Evolutionary conservation across 1,140 invertebrate species (phyloP), one percentile per base, ranked within the genome.

Genomic region (Daktulosphaira vitifoliae): DNA sequence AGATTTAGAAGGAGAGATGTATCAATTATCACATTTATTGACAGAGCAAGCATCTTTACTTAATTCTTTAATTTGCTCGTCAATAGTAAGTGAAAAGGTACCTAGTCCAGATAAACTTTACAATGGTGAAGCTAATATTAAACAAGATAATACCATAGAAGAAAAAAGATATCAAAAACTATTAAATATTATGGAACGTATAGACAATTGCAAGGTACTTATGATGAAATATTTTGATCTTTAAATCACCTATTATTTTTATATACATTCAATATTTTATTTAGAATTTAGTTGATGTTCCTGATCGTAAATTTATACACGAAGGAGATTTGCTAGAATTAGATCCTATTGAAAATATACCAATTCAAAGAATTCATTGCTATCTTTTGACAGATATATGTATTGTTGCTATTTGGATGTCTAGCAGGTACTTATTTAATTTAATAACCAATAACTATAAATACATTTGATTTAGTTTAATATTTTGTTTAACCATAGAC

Each of bases 1-100:
- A 89, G 88, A 96, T 80, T 78, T 99, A 66, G 96, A 98, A 78
- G 90, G 91, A 69, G 96, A 99, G 80, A 98, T 99, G 92, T 98
- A 98, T 76, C 94, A 98, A 73, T 77, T 99, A 15, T 96, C 92
- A 15, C 92, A 96, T 73, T 81, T 96, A 68, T 76, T 99, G n/a
- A 89, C 90, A 25, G 95, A 98, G 72, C 95, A 99, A 76, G 85
- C 92, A 71, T 83, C 83, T 42, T 76, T 96, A 29, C 80, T 98
- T 46, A 86, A 84, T 65, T 83, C 85, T 26, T 79, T 98, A 71
- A 83, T 89, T 75, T 74, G 84, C 73, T 82, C 85, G 66, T 82
- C 86, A 52, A 81, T 88, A 68, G 77, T 88, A 69, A 83, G 86
- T 66, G 81, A 86, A 70, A 82, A 83, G 71, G 79, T 79, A 29